Conservation (phyloP, 2,797 vertebrate species). For the Myiotriccus ornatus region DNA sequence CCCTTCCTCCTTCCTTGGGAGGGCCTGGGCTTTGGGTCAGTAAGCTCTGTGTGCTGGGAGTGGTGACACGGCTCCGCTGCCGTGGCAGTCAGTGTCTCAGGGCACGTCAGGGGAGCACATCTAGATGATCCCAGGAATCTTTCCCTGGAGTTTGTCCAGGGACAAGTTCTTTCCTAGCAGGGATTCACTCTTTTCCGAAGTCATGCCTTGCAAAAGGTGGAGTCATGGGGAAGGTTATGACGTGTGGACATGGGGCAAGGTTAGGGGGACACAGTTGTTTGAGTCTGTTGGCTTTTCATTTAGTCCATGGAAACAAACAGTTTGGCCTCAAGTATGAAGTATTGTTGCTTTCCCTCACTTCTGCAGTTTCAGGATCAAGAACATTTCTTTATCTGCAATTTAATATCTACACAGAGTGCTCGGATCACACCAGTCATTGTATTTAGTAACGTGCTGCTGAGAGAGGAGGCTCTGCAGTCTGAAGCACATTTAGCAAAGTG, state of each 20-base stretch:
- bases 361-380: background rate
- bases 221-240: background rate
- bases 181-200: background rate
- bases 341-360: background rate
- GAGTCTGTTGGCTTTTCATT: background rate
- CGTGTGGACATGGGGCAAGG: background rate
- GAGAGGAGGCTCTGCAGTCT: background rate
- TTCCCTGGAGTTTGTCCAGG: background rate
- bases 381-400: background rate
- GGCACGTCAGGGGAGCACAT: accelerated
- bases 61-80: background rate
- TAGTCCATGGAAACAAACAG: background rate
- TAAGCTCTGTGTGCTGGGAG: background rate
- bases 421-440: accelerated
- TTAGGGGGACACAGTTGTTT: background rate
- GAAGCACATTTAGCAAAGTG: background rate
- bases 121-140: background rate
- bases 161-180: background rate
- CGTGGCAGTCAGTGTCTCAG: background rate
- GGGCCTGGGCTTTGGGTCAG: background rate
- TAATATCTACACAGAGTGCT: background rate
- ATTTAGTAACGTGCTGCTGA: background rate
- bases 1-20: background rate
- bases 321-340: background rate
- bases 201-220: background rate